Conservation (phyloP, 1,140 invertebrate species). For the Ceratosolen fusciceps region DNA sequence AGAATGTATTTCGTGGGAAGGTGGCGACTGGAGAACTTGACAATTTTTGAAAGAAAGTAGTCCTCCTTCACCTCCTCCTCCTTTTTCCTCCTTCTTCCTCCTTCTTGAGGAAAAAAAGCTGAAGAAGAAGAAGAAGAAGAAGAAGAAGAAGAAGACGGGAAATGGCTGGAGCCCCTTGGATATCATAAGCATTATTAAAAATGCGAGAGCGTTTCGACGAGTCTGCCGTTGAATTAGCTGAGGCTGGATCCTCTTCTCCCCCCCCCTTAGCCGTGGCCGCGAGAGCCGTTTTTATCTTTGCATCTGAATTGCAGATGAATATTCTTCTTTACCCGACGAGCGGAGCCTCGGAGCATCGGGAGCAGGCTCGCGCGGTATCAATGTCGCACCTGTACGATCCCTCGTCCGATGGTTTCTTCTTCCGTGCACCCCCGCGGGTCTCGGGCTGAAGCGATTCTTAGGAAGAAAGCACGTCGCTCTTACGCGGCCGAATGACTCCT, state of each 20-base stretch:
- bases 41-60: too few species aligned
- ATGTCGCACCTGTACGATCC: neutral
- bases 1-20: too few species aligned
- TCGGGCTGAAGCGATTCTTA: neutral
- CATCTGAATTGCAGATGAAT: neutral
- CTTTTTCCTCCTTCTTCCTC: too few species aligned
- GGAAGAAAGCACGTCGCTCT: neutral
- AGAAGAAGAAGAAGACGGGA: too few species aligned
- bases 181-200: too few species aligned
- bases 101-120: too few species aligned
- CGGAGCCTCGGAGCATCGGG: neutral
- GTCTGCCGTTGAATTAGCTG: neutral
- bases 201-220: neutral
- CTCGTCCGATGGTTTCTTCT: neutral
- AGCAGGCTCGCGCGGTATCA: neutral
- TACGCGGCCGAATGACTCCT: too few species aligned
- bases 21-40: too few species aligned
- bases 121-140: too few species aligned
- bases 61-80: too few species aligned
- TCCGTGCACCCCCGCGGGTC: neutral
- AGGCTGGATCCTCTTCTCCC: neutral
- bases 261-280: neutral
- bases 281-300: neutral
- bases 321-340: neutral
- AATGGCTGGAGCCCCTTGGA: too few species aligned